A percentile compares a stretch with the other conserved stretches of the same genome.
These are phyloP conservation scores for Nycteola revayana DNA, from an alignment of 2,888 invertebrate species.

Conservation along the genomic window DNA sequence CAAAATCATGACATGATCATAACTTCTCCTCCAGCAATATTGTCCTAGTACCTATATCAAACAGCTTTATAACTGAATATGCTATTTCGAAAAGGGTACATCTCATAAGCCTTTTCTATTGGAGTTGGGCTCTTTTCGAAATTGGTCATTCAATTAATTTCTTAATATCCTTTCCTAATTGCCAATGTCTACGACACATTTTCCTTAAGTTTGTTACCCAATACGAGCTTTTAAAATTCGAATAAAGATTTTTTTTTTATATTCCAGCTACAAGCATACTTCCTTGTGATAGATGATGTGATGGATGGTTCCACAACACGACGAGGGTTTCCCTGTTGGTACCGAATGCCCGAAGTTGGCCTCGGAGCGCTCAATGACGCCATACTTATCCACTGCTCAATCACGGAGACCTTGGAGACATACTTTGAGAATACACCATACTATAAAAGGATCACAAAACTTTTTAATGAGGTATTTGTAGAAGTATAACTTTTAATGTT, in stretches of 20 bases:
- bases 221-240: neutral
- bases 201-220: constrained; percentile 1
- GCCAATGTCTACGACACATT: neutral
- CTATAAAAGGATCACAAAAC: constrained; percentile 87
- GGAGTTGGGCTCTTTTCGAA: no score
- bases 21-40: no score
- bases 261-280: constrained; percentile 92
- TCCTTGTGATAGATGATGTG: constrained; percentile 94
- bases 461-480: constrained; percentile 87
- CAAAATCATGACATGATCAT: no score
- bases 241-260: neutral
- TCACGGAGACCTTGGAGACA: constrained; percentile 87
- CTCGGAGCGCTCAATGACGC: constrained; percentile 92
- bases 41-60: no score
- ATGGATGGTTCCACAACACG: constrained; percentile 93
- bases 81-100: no score
- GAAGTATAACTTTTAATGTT: no score
- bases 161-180: no score
- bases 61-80: no score
- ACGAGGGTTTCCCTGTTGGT: constrained; percentile 96
- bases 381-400: constrained; percentile 87
- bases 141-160: no score
- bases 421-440: constrained; percentile 87
- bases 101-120: no score
- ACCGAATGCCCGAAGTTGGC: constrained; percentile 86